A percentile compares a stretch with the other conserved stretches of the same genome.
phyloP scores from a whole-genome alignment of 2,888 invertebrate genomes.

The Ernsta delagoae region DNA sequence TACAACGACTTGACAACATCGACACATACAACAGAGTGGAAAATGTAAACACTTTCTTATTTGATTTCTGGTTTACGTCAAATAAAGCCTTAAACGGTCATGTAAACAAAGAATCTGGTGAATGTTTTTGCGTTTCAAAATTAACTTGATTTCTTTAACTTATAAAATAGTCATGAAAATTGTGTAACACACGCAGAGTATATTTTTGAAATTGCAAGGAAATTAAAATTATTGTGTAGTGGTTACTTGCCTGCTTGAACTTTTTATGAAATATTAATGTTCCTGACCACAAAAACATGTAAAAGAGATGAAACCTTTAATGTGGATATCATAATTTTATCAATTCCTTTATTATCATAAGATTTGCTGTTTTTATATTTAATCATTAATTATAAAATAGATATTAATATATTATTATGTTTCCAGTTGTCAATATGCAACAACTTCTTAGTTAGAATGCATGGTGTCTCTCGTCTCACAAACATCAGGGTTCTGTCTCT shows the following conservation, averaged over 20 bases:
- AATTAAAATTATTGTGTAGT: no score
- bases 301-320: no score
- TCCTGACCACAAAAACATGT: no score
- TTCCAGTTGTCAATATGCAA: slow-evolving; percentile 93
- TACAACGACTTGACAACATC: slow-evolving; percentile 94
- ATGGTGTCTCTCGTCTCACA: slow-evolving; percentile 92
- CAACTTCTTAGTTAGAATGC: slow-evolving; percentile 95
- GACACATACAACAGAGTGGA: slow-evolving; percentile 92
- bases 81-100: neutral
- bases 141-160: neutral
- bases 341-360: no score
- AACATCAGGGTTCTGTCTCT: slow-evolving; percentile 92
- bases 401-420: neutral
- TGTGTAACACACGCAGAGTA: no score
- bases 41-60: slow-evolving; percentile 82
- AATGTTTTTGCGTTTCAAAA: neutral
- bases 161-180: no score
- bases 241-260: no score
- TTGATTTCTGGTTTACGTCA: slow-evolving; percentile 9
- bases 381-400: neutral
- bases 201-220: no score
- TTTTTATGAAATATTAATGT: no score
- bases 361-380: no score
- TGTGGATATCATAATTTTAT: no score
- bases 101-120: slow-evolving; percentile 23